Evolutionary conservation across 2,113 vertebrate species (phyloP).

Genomic region (Tragulus kanchil): DNA sequence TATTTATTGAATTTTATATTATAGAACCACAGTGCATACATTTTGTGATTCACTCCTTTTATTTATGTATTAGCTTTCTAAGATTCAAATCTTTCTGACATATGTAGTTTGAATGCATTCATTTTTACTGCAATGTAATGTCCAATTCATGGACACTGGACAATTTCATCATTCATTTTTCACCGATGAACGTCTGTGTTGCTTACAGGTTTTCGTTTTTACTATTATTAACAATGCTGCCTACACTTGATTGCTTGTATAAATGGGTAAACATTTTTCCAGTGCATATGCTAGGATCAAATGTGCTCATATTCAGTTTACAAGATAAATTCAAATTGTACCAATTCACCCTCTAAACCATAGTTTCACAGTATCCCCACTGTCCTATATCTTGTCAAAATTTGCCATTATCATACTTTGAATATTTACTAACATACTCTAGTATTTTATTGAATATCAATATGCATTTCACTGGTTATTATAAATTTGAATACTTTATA

Average conservation of each 20-base stretch:
- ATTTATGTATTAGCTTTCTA: neutral
- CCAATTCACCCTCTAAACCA: neutral
- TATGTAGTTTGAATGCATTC: neutral
- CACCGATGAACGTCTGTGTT: neutral
- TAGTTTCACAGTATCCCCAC: too few species aligned
- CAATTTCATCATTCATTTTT: neutral
- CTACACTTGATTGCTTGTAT: neutral
- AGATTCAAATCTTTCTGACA: neutral
- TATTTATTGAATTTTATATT: neutral
- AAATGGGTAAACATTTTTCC: neutral
- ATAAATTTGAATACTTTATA: neutral
- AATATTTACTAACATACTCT: neutral
- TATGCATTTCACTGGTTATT: neutral
- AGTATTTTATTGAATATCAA: neutral
- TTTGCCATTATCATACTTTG: neutral
- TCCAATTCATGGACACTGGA: neutral
- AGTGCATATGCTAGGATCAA: neutral
- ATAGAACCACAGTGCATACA: neutral
- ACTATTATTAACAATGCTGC: neutral
- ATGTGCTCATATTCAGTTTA: neutral
- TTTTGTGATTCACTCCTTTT: neutral
- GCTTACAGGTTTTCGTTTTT: neutral
- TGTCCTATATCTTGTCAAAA: neutral
- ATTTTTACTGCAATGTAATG: neutral
- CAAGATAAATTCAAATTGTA: neutral